Evolutionary conservation across 2,797 vertebrate genomes (phyloP), one percentile per base, ranked within the genome.

Genomic region (Spondyliosoma cantharus): DNA sequence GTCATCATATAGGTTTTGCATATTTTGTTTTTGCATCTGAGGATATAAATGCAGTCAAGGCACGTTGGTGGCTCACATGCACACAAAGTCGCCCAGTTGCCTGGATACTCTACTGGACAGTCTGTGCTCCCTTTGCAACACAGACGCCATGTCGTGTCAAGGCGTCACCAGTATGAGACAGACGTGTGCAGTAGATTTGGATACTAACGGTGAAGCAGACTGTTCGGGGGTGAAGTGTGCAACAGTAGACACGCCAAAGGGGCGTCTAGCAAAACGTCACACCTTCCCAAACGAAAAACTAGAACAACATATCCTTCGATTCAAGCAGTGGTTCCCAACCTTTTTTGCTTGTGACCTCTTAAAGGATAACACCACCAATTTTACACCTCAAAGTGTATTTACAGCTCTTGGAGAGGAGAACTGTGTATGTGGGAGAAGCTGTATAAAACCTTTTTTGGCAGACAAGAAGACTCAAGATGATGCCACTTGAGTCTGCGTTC

Each of bases 1-100:
- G 37, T 77, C 76, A 48, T 54, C 24, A 77, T 78, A 64, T 15
- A 42, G 12, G 13, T 70, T 85, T 90, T 94, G 90, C 93, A 93
- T 93, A 92, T 88, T 85, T 80, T 59, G 37, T 84, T 83, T 76
- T 76, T 83, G 76, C 86, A 83, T 90, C 80, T 67, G 71, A 75
- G 66, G 63, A 66, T 81, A 78, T 69, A 83, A 86, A 88, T 76
- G 74, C 82, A 90, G 85, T 84, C 71, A 94, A 94, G 93, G 93
- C 94, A 94, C 93, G 86, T 60, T 61, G 86, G 91, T 79, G 88
- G 89, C 80, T 81, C 43, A 16, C 48, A 67, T 67, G 61, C 74
- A 76, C 70, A 71, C 57, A 61, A 50, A 54, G 54, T 50, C 22
- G n/a, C 61, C 27, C 53, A 46, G 68, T 72, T 60, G 62, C 64